Conservation (phyloP, 2,888 invertebrate genomes). For the Liodrosophila aerea region DNA sequence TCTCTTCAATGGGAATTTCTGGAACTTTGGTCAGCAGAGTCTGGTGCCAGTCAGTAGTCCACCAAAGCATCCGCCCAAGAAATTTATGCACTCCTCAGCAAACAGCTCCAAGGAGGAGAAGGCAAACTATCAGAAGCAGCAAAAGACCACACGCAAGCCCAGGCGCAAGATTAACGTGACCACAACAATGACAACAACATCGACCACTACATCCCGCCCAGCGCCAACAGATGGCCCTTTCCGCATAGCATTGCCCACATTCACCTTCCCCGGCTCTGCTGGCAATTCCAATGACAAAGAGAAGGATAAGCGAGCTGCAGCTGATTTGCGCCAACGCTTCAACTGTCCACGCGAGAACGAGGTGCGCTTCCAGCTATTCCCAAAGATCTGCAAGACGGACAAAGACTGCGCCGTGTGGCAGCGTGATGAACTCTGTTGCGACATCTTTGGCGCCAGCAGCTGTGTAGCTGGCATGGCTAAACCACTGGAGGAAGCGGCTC, state of each 20-base stretch:
- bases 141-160: constrained; percentile 49
- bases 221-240: constrained; percentile 72
- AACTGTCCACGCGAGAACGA: constrained; percentile 83
- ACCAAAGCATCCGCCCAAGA: constrained; percentile 66
- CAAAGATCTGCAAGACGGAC: constrained; percentile 80
- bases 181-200: constrained; percentile 36
- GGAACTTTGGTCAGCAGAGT: constrained; percentile 73
- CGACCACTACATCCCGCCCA: constrained; percentile 25
- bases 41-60: constrained; percentile 51
- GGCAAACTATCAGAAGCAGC: constrained; percentile 39
- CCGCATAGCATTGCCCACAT: constrained; percentile 77
- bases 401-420: constrained; percentile 80
- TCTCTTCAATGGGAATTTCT: constrained; percentile 70
- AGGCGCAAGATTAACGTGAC: constrained; percentile 2
- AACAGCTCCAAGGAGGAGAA: constrained; percentile 55
- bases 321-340: constrained; percentile 66
- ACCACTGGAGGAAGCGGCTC: constrained; percentile 82
- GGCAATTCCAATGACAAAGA: constrained; percentile 77
- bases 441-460: constrained; percentile 83
- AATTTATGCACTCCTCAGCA: constrained; percentile 39
- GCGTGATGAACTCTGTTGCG: constrained; percentile 80
- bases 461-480: constrained; percentile 86
- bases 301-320: constrained; percentile 69
- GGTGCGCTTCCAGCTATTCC: constrained; percentile 82
- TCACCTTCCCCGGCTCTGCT: constrained; percentile 51